Conservation (phyloP, 2,888 invertebrate genomes). For the Tuberolachnus salignus region DNA sequence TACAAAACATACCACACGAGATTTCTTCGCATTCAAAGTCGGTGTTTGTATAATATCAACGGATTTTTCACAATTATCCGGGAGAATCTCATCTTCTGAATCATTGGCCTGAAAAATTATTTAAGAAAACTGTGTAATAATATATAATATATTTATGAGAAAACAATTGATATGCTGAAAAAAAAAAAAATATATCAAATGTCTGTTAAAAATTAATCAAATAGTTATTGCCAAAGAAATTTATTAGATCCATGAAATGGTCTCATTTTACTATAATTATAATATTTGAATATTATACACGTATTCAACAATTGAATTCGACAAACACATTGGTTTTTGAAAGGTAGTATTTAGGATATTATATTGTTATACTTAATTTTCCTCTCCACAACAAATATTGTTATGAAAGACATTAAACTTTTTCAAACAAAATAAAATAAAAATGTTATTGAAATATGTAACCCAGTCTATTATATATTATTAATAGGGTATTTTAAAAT, state of each 20-base stretch:
- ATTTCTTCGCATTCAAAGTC: slow-evolving; percentile 11
- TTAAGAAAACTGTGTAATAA: background rate
- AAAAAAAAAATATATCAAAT: background rate
- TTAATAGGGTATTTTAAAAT: background rate
- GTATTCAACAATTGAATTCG: no score
- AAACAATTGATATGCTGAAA: background rate
- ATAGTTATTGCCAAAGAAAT: no score
- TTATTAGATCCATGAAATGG: no score
- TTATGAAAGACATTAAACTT: no score
- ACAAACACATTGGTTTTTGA: background rate
- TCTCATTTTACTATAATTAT: no score
- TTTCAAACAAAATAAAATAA: no score
- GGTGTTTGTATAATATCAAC: background rate
- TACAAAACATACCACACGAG: slow-evolving; percentile 18
- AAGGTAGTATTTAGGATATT: no score
- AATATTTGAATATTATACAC: no score
- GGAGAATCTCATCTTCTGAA: background rate
- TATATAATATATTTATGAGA: background rate
- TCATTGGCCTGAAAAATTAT: slow-evolving; percentile 21
- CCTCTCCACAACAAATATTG: no score
- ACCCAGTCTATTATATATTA: background rate
- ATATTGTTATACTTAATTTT: no score
- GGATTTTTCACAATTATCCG: background rate
- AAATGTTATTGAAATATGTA: background rate
- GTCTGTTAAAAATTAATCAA: no score